Conservation (phyloP, 2,113 vertebrate genomes). For the Ovis canadensis region DNA sequence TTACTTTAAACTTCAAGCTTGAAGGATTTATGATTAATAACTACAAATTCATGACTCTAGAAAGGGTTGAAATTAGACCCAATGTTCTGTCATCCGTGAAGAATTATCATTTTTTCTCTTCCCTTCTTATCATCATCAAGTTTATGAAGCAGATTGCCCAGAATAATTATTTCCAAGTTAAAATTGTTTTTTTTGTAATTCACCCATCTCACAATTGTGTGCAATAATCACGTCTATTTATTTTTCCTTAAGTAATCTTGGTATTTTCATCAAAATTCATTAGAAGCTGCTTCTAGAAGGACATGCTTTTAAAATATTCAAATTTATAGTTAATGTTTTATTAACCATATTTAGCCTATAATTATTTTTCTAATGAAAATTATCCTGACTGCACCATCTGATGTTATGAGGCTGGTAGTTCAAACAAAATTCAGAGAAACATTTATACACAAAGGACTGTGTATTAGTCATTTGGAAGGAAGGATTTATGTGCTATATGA, state of each 20-base stretch:
- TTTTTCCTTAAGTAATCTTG: slow-evolving; percentile 69
- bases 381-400: slow-evolving; percentile 53
- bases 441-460: neutral
- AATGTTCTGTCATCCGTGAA: neutral
- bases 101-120: neutral
- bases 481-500: slow-evolving; percentile 49
- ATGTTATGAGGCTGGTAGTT: slow-evolving; percentile 59
- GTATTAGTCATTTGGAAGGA: neutral
- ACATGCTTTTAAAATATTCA: slow-evolving; percentile 74
- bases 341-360: slow-evolving; percentile 74
- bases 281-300: slow-evolving; percentile 59
- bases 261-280: slow-evolving; percentile 74
- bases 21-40: neutral
- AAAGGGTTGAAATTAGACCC: neutral
- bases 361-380: slow-evolving; percentile 76
- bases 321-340: slow-evolving; percentile 74
- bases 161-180: slow-evolving; percentile 61
- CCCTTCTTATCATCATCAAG: neutral
- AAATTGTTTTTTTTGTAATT: slow-evolving; percentile 60
- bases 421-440: slow-evolving; percentile 63
- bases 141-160: slow-evolving; percentile 24
- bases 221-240: slow-evolving; percentile 65
- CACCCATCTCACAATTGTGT: slow-evolving; percentile 41
- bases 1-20: neutral
- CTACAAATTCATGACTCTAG: neutral